phyloP scores from a whole-genome alignment of 37 sponge, comb jelly and placozoan genomes.

The Chondrilla cf. caribensis region DNA sequence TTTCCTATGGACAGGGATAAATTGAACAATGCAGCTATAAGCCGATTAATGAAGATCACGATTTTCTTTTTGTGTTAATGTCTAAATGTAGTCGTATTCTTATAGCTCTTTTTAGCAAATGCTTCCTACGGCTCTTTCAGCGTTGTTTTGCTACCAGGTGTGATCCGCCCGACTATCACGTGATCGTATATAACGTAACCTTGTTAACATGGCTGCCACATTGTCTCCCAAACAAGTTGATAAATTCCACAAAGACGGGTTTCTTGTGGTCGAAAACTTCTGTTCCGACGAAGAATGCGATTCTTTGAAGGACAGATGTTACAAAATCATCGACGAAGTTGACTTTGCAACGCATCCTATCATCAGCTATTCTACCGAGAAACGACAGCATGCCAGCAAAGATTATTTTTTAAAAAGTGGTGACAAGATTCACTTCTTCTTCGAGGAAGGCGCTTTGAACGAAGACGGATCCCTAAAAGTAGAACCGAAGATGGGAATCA shows the following conservation, averaged over 20 bases:
- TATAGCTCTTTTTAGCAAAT: too few relatives aligned
- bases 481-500: slow-evolving; percentile 54
- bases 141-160: too few relatives aligned
- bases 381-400: slow-evolving; percentile 41
- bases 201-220: not conserved
- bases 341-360: slow-evolving; percentile 77
- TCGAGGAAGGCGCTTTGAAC: slow-evolving; percentile 88
- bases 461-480: slow-evolving; percentile 65
- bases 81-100: too few relatives aligned
- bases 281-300: slow-evolving; percentile 62
- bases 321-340: slow-evolving; percentile 45
- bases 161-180: too few relatives aligned
- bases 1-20: too few relatives aligned
- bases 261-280: slow-evolving; percentile 67
- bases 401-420: slow-evolving; percentile 95
- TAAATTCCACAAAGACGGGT: slow-evolving; percentile 69
- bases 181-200: too few relatives aligned
- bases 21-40: too few relatives aligned
- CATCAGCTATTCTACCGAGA: slow-evolving; percentile 55
- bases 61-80: too few relatives aligned
- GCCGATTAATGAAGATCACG: too few relatives aligned
- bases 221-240: slow-evolving; percentile 11
- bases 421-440: slow-evolving; percentile 91
- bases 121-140: too few relatives aligned
- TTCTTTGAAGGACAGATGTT: slow-evolving; percentile 31